Base-by-base conservation (phyloP, 2,113 vertebrate species). In the Syrrhaptes paradoxus region DNA sequence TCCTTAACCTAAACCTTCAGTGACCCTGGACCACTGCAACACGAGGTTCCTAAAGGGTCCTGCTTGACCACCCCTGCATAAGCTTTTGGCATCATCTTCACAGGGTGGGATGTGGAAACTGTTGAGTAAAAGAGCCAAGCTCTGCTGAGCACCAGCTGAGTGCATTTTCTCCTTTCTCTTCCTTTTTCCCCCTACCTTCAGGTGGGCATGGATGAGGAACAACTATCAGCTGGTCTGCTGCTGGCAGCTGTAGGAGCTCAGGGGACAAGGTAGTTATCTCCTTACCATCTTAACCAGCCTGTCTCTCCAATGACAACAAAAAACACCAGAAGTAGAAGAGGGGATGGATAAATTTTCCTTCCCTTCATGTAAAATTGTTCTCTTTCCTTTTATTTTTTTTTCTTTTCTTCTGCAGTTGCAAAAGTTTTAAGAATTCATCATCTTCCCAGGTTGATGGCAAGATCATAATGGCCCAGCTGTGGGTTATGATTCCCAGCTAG, bases 401-500 rank as follows among this genome's bases (percentile, higher is more conserved):
- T 7, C 13, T 10, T 80, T 85, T 62, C 48, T 63, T 81, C 34
- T 38, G 10, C 79, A 52, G 46, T 94, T 84, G 43, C 48, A 65
- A 86, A 78, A 43, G 38, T 86, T 94, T 84, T 63, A 68, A 86
- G 57, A 81, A 92, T 89, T 89, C 73, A 52, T 83, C 76, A 46
- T 80, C 73, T 75, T 61, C 76, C 54, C 90, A 93, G 92, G 88
- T 75, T 74, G 90, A 86, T 73, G 89, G 88, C 20, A 36, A 86
- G 74, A 73, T n/a, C 34, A 52, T 84, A 2, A 4, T 88, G 85
- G 71, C 68, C 85, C 76, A 81, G 65, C 76, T 83, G 76, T 89
- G 95, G 95, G 88, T 94, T 90, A 90, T 2, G 18, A 5, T 38
- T 95, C 88, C 95, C 92, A 94, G 78, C 75, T 89, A 92, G 89